Conservation (phyloP, 2,113 vertebrate genomes). For the Odocoileus virginianus region DNA sequence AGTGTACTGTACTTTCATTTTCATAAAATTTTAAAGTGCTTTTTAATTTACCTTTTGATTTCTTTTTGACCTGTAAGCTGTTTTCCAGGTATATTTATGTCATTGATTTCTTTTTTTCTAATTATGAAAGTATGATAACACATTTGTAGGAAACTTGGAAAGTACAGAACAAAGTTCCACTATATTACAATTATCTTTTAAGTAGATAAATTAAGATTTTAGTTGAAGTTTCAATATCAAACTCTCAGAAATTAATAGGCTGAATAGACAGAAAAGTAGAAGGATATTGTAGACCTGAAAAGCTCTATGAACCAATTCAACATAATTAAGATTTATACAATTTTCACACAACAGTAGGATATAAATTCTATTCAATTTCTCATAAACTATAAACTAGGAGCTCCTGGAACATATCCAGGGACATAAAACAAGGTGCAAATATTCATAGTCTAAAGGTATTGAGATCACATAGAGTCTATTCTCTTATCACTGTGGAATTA, state of each 20-base stretch:
- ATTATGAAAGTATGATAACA: not conserved
- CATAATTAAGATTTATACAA: not conserved
- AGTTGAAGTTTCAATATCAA: not conserved
- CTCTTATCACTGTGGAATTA: not conserved
- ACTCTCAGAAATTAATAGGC: not conserved
- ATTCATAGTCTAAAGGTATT: not conserved
- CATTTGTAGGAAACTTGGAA: not conserved
- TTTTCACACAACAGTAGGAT: not conserved
- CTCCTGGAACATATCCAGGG: not conserved
- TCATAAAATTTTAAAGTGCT: not conserved
- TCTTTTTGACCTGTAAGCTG: not conserved
- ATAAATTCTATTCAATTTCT: not conserved
- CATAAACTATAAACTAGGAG: not conserved
- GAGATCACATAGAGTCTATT: not conserved
- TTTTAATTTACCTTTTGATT: not conserved
- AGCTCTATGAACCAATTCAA: not conserved
- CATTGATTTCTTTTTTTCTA: not conserved
- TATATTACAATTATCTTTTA: not conserved
- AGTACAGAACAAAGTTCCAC: not conserved
- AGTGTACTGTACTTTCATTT: not conserved
- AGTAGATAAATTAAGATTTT: not conserved
- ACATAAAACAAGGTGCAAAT: not conserved
- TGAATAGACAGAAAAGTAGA: not conserved
- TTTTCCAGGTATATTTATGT: not conserved
- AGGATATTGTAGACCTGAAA: not conserved